phyloP scores from a whole-genome alignment of 2,797 vertebrate species.

The Nannoperca obscura region DNA sequence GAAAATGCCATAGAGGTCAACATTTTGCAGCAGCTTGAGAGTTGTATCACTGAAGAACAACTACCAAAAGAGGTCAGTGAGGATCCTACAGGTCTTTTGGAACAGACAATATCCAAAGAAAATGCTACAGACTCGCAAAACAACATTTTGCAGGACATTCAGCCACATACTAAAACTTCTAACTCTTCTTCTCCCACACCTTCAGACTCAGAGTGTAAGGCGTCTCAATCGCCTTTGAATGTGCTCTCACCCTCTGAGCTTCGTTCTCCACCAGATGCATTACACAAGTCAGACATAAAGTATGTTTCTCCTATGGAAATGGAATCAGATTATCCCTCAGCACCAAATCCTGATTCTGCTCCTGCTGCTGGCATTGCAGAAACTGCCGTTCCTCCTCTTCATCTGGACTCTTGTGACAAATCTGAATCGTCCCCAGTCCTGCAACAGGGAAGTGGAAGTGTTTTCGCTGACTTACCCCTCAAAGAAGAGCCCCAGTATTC shows the following conservation, averaged over 20 bases:
- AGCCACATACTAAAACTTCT: conserved; percentile 2
- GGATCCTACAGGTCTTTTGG: conserved; percentile 15
- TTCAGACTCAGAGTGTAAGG: conserved; percentile 20
- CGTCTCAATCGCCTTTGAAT: conserved; percentile 28
- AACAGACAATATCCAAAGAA: conserved; percentile 20
- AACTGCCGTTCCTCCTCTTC: conserved; percentile 32
- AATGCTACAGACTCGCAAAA: conserved; percentile 19
- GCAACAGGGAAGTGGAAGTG: conserved; percentile 7
- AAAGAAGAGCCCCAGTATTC: conserved; percentile 68
- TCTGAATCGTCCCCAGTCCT: conserved; percentile 2
- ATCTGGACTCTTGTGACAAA: conserved; percentile 35
- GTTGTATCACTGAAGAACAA: conserved; percentile 17
- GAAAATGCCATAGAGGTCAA: conserved; percentile 20
- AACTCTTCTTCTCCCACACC: conserved; percentile 8
- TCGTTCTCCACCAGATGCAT: conserved; percentile 20
- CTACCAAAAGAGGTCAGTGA: conserved; percentile 18
- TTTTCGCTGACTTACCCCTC: conserved; percentile 18
- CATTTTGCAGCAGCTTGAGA: conserved; percentile 26
- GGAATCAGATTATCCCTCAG: conserved; percentile 18
- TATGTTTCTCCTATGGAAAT: conserved; percentile 18
- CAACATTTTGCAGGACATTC: not conserved
- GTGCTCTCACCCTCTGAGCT: conserved; percentile 6
- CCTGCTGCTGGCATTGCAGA: conserved; percentile 15
- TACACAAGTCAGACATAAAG: conserved; percentile 18
- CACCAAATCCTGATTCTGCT: conserved; percentile 2